Base-by-base conservation (phyloP, 53 echinoderm and acorn worm genomes). In the Stichopus horrens region DNA sequence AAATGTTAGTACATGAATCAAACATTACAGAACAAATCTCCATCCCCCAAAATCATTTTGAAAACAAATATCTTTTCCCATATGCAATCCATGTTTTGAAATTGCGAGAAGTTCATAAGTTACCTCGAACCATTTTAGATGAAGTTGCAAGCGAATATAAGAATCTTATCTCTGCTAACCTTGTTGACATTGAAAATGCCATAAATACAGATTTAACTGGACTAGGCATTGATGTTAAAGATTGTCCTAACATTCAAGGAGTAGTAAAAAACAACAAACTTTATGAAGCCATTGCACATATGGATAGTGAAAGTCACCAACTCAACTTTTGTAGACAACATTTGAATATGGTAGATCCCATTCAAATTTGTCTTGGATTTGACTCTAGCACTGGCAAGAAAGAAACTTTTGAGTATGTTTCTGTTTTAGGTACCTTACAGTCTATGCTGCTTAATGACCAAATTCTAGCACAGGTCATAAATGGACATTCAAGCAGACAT, bases 321-420 rank as follows among this genome's bases (percentile, higher is more conserved):
- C 54, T 78, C 7, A 53, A 78, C 53, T 78, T 78, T 78, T 78
- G 78, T 78, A 78, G 78, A 78, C 78, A 78, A 78, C 6, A 51
- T 7, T 53, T 78, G 55, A 78, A 78, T 53, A 55, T 53, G 78
- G 54, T 55, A 54, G 78, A 78, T 5, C 53, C 78, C 8, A 5
- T 78, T 11, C 8, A 78, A 78, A 78, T 78, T 53, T 78, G 56
- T 9, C 54, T 78, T 78, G 78, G 78, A 9, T 0, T 5, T 53
- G 78, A 77, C 10, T 53, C 71, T 23, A 66, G 20, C 8, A 81
- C 10, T 5, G 86, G 71, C 7, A 86, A 86, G 10, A 54, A 86
- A 21, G 54, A 86, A 68, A 52, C 59, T 18, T 51, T 86, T 7
- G 59, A 86, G 23, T 86, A 86, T 54, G 67, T 86, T 59, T 57